phyloP scores from a whole-genome alignment of 2,113 vertebrate species.

The Indri indri region DNA sequence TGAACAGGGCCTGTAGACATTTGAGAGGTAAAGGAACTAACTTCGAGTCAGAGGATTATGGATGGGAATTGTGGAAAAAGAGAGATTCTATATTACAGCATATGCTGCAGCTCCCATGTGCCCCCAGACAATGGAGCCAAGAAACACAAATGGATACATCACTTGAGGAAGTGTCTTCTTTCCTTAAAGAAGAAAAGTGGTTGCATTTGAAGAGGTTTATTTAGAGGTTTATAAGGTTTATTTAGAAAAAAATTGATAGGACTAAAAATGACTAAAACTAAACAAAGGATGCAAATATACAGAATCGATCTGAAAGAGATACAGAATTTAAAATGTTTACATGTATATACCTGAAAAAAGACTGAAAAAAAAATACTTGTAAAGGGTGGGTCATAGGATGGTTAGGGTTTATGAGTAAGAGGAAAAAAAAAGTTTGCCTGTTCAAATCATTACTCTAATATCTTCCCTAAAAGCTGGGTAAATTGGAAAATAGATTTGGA shows the following conservation, averaged over 20 bases:
- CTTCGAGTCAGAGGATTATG: neutral
- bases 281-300: neutral
- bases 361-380: neutral
- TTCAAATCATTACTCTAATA: neutral
- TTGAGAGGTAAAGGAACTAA: neutral
- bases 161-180: neutral
- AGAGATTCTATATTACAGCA: neutral
- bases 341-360: neutral
- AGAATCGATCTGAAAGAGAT: neutral
- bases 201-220: neutral
- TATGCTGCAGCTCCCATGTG: rapidly evolving
- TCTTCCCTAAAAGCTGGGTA: neutral
- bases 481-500: neutral
- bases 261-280: neutral
- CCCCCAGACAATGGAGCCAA: neutral
- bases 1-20: neutral
- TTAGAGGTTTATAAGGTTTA: neutral
- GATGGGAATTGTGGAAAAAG: neutral
- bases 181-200: constrained; percentile 26
- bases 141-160: neutral
- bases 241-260: neutral
- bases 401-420: neutral
- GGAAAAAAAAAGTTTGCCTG: neutral
- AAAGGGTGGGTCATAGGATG: rapidly evolving
- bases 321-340: neutral